Evolutionary conservation across 2,797 vertebrate species (phyloP).

Genomic region (Dicrostonyx torquatus): DNA sequence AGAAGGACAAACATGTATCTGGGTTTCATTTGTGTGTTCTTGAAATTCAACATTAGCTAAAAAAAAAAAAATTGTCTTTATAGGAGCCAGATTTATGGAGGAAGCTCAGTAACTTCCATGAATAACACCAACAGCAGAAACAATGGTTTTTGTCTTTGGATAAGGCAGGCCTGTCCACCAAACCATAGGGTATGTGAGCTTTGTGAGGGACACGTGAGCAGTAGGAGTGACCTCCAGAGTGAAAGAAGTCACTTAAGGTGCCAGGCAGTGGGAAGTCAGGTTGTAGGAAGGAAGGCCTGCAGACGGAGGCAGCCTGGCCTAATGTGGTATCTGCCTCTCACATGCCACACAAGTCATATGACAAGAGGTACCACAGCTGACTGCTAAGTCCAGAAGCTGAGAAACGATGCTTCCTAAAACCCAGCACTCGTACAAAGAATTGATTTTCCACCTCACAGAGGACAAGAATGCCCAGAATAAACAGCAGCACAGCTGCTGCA

Average conservation of each 20-base stretch:
- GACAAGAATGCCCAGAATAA: not conserved
- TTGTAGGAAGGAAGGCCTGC: not conserved
- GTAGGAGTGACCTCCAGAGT: not conserved
- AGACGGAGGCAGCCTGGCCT: accelerated
- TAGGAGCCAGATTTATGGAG: not conserved
- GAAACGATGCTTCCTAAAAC: not conserved
- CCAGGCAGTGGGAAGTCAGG: not conserved
- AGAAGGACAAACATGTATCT: not conserved
- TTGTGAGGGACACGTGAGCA: accelerated
- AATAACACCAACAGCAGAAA: not conserved
- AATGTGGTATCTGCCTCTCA: not conserved
- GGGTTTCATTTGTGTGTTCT: not conserved
- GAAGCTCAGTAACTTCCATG: not conserved
- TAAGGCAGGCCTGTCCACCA: not conserved
- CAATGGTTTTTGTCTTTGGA: not conserved
- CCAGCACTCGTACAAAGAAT: not conserved
- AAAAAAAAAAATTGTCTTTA: not conserved
- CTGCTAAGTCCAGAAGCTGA: not conserved
- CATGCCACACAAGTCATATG: not conserved
- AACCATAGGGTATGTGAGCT: not conserved
- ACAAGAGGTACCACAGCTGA: not conserved
- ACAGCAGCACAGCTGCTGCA: not conserved
- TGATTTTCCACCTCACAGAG: not conserved
- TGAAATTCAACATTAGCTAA: not conserved
- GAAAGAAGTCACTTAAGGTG: not conserved